Percentiles rank a stretch among this genome's conserved stretches.
phyloP scores from a whole-genome alignment of 1,140 invertebrate species.

The Nymphalis io region DNA sequence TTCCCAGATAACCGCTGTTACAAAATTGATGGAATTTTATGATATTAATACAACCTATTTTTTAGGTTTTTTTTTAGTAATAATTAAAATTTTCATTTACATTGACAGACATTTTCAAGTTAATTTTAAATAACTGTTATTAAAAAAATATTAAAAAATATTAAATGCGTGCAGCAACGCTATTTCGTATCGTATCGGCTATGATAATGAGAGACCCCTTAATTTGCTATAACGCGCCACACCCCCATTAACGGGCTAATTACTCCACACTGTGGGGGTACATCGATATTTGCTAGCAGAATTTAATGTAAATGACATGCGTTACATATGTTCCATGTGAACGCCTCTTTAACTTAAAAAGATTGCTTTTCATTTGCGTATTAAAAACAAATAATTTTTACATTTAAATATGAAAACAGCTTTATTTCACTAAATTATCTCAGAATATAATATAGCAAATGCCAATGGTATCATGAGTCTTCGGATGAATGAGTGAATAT shows the following conservation, averaged over 20 bases:
- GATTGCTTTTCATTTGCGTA: background rate
- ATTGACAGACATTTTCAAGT: too few relatives aligned
- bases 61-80: too few relatives aligned
- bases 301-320: slow-evolving; percentile 22
- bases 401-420: background rate
- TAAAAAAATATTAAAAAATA: too few relatives aligned
- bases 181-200: slow-evolving; percentile 9
- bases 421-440: too few relatives aligned
- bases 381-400: background rate
- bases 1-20: too few relatives aligned
- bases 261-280: slow-evolving; percentile 35
- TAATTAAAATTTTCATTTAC: too few relatives aligned
- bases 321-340: slow-evolving; percentile 9
- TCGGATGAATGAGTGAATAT: too few relatives aligned
- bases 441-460: too few relatives aligned
- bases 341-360: slow-evolving; percentile 7
- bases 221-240: slow-evolving; percentile 38
- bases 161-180: background rate
- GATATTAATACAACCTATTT: too few relatives aligned
- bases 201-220: slow-evolving; percentile 34
- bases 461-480: too few relatives aligned
- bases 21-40: too few relatives aligned
- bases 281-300: slow-evolving; percentile 36
- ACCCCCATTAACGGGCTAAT: slow-evolving; percentile 40
- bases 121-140: too few relatives aligned